A percentile compares a stretch with the other conserved stretches of the same genome.
These are phyloP conservation scores for Athetis lepigone DNA, from an alignment of 2,888 invertebrate species.

Conservation along the genomic window DNA sequence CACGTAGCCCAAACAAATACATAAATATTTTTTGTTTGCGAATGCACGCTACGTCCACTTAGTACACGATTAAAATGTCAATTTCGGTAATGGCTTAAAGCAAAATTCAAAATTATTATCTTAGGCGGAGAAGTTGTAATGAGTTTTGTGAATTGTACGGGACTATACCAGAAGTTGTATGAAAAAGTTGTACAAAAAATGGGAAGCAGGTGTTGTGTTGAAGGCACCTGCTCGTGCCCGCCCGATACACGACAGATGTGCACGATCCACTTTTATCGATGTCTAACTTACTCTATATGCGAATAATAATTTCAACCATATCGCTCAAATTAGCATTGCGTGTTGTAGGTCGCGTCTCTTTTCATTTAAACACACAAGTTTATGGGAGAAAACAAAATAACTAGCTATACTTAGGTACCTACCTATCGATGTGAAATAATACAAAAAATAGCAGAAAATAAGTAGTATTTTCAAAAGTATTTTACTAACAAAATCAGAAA, in stretches of 20 bases:
- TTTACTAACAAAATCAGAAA: background rate
- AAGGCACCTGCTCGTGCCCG: conserved; percentile 77
- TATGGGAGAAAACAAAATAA: background rate
- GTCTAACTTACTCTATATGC: conserved; percentile 46
- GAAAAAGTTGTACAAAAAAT: conserved; percentile 78
- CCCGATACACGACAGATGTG: conserved; percentile 76
- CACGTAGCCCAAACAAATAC: background rate
- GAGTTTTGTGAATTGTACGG: conserved; percentile 57
- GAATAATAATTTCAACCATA: conserved; percentile 24
- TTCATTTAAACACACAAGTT: background rate
- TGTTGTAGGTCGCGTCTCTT: background rate
- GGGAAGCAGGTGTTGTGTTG: conserved; percentile 81
- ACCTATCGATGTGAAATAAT: background rate
- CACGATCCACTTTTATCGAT: conserved; percentile 68
- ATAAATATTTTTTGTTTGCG: conserved; percentile 3
- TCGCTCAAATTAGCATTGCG: background rate
- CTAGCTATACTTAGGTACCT: background rate
- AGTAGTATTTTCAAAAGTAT: background rate
- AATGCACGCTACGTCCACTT: background rate
- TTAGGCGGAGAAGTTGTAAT: conserved; percentile 50
- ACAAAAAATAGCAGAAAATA: background rate
- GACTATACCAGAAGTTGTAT: conserved; percentile 58
- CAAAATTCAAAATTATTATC: conserved; percentile 30
- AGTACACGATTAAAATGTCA: conserved; percentile 1
- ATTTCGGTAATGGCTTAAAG: conserved; percentile 10